Evolutionary conservation across 2,888 invertebrate species (phyloP), one percentile per base, ranked within the genome.

Genomic region (Coleophora flavipennella): DNA sequence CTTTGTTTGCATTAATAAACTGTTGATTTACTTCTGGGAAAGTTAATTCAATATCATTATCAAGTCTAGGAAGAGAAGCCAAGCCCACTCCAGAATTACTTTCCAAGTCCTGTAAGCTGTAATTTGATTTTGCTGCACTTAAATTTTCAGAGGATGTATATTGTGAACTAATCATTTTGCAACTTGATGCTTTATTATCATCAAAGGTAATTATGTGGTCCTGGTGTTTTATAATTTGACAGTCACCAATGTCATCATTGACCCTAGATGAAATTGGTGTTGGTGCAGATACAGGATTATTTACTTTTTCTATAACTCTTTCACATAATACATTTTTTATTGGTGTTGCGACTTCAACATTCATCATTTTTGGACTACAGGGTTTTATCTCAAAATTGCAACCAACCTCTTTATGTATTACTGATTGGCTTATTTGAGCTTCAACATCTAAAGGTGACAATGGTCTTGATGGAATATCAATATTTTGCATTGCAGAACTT

Each of bases 341-440:
- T 31, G 80, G 76, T 43, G 81, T 61, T 29, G 81, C 80, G 39
- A 74, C 52, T 61, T 81, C 77, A 14, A 73, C 80, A 70, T 78
- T 81, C 46, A 83, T 55, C 76, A 83, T 80, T 70, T 79, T 74
- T 38, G 85, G 85, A 60, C 85, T 85, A 50, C 84, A 85, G 20
- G 84, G 85, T 47, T 73, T 83, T 44, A 85, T 84, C 68, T 85
- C 85, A 68, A 85, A 85, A 59, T 85, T 86, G 54, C 85, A 85
- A 25, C 84, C 81, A 37, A 85, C 85, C 55, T 86, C 85, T 64
- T 86, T 86, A 49, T 85, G 85, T 46, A 86, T 86, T 14, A 86
- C 74, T 9, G 85, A 86, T 48, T 86, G 85, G 51, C 83, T 86
- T 51, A 86, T 86, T 67, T 85, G 85, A 34, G 85, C 67, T 65